Percentiles rank a stretch among this genome's conserved stretches.
Evolutionary conservation across 2,888 invertebrate genomes (phyloP).

Genomic region (Hirtodrosophila alboralis): DNA sequence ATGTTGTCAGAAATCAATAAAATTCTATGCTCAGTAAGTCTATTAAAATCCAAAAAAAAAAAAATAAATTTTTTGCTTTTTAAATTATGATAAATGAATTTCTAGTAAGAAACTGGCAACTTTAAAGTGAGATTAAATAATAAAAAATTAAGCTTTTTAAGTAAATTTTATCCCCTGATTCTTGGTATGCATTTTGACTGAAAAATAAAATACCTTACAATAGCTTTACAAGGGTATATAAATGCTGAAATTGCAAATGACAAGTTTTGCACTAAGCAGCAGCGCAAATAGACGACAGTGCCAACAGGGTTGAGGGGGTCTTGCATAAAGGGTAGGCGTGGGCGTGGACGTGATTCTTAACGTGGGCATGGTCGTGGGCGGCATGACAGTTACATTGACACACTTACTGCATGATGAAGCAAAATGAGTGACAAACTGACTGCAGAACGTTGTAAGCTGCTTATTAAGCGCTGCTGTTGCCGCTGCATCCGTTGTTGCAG

Average conservation of each 20-base stretch:
- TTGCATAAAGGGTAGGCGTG: not conserved
- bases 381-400: constrained; percentile 71
- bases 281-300: constrained; percentile 56
- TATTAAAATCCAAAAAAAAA: no score
- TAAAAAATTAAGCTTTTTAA: no score
- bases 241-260: constrained; percentile 76
- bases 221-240: constrained; percentile 28
- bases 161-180: no score
- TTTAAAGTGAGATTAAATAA: no score
- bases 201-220: not conserved
- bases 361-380: constrained; percentile 5
- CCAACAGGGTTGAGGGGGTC: constrained; percentile 14
- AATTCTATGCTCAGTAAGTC: no score
- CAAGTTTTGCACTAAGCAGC: constrained; percentile 76
- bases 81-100: no score
- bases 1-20: no score
- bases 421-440: constrained; percentile 79
- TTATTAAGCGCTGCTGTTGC: constrained; percentile 64
- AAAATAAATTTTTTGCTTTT: no score
- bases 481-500: constrained; percentile 8
- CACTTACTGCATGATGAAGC: constrained; percentile 79
- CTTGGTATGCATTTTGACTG: no score
- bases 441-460: constrained; percentile 73
- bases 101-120: no score
- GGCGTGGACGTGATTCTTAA: constrained; percentile 1